These are phyloP conservation scores for Cromileptes altivelis DNA, from an alignment of 2,113 vertebrate species.

Conservation along the genomic window DNA sequence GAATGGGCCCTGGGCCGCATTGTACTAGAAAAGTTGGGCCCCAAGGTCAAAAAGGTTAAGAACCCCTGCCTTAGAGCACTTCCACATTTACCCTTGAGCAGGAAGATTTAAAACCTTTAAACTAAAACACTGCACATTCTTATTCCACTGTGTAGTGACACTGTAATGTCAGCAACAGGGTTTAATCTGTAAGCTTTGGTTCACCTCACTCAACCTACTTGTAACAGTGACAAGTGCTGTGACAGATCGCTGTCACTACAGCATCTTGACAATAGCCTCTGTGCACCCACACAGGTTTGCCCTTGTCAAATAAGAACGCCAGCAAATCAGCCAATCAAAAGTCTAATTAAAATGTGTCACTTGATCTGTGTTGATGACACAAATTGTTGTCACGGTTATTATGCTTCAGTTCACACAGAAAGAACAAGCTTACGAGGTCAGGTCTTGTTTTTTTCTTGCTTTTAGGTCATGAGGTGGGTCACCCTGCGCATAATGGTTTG, in stretches of 20 bases:
- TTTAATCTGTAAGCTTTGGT: not conserved
- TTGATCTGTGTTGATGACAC: not conserved
- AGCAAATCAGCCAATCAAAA: not conserved
- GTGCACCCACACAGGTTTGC: not conserved
- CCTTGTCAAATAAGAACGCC: not conserved
- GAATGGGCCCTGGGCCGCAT: no score
- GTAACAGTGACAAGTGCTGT: not conserved
- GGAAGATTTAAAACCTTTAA: conserved; percentile 8
- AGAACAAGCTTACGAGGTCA: not conserved
- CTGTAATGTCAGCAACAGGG: not conserved
- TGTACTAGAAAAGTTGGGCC: no score
- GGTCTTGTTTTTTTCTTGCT: not conserved
- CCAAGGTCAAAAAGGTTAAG: no score
- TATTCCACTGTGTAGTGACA: not conserved
- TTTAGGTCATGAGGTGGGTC: conserved; percentile 6
- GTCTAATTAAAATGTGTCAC: conserved; percentile 21
- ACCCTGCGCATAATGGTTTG: not conserved
- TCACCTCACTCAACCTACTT: not conserved
- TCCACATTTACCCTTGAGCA: conserved; percentile 22
- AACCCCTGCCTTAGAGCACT: conserved; percentile 6
- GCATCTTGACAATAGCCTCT: not conserved
- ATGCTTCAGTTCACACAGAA: not conserved
- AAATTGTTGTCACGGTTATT: conserved; percentile 2
- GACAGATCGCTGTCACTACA: conserved; percentile 6
- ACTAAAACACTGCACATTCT: conserved; percentile 15